phyloP scores from a whole-genome alignment of 2,113 vertebrate species.

The Platysternon megacephalum region DNA sequence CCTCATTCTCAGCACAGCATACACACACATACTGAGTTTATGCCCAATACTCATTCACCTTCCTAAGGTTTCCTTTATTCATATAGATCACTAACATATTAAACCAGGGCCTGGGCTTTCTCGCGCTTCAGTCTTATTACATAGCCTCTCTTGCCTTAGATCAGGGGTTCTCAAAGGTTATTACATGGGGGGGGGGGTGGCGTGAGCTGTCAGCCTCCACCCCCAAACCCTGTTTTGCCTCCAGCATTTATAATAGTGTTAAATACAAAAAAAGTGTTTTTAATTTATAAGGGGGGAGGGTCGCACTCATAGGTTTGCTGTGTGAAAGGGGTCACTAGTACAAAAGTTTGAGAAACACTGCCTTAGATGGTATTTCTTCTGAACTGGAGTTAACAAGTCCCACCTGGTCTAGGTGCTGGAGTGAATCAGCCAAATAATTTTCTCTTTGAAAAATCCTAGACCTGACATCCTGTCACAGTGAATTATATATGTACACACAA shows the following conservation, averaged over 20 bases:
- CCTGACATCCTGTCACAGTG: background rate
- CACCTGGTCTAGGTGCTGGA: background rate
- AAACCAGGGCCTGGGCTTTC: conserved; percentile 20
- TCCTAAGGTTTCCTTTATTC: conserved; percentile 34
- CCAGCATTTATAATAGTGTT: too few relatives aligned
- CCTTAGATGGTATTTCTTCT: conserved; percentile 7
- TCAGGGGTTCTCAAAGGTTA: background rate
- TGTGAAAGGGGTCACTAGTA: too few relatives aligned
- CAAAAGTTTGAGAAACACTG: background rate
- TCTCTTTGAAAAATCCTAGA: conserved; percentile 19
- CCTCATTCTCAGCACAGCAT: conserved; percentile 33
- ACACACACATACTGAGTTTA: background rate
- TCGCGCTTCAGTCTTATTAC: background rate
- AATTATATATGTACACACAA: background rate
- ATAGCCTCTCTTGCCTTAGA: conserved; percentile 4
- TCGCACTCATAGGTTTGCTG: too few relatives aligned
- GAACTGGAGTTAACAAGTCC: background rate
- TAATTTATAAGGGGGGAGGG: too few relatives aligned
- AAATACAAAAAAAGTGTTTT: too few relatives aligned
- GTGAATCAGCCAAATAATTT: background rate
- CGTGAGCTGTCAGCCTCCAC: too few relatives aligned
- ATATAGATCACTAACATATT: conserved; percentile 7
- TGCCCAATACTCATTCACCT: conserved; percentile 30
- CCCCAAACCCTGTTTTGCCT: too few relatives aligned
- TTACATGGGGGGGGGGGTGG: too few relatives aligned